Base-by-base conservation (phyloP, 2,797 vertebrate species). In the Alectoris magna region DNA sequence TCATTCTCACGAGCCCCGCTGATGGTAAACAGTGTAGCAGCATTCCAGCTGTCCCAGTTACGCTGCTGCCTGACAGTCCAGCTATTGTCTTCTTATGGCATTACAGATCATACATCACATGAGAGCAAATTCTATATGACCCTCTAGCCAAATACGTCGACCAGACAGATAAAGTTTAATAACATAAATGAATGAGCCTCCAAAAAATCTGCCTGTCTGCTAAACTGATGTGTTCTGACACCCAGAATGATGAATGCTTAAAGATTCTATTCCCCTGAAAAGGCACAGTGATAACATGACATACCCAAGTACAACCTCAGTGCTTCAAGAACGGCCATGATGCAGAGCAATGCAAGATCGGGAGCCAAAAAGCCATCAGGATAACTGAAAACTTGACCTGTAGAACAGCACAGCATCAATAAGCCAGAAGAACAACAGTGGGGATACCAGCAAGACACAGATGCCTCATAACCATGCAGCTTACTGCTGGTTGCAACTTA, bases 311-410 rank as follows among this genome's bases (percentile, higher is more conserved):
- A 97, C 2, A 98, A 71, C 34, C 97, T 98, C 14, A 96, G 74
- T 23, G 81, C 88, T 95, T 99, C 98, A 43, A 99, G 93, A 73
- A 95, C 24, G 60, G 97, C 98, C 98, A 98, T 98, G 23, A 98
- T 56, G 80, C 98, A 76, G 31, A 99, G 98, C 66, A 98, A 93
- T 0, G 83, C 43, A 31, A 98, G 94, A 87, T 99, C 98, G n/a
- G 97, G 94, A 75, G 84, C 88, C 90, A 99, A 90, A 56, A 94
- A 89, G 7, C 90, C 84, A 27, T 86, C 84, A 10, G 98, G 98
- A 27, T 98, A 99, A 77, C 98, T 98, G 97, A 98, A 97, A 72
- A 96, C 96, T 83, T 98, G 97, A 87, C 98, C 99, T 99, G 96
- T 38, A 74, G 56, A 69, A 74, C n/a, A 85, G 73, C 19, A 69